Evolutionary conservation across 2,113 vertebrate species (phyloP), one percentile per base, ranked within the genome.

Genomic region (Thunnus thynnus): DNA sequence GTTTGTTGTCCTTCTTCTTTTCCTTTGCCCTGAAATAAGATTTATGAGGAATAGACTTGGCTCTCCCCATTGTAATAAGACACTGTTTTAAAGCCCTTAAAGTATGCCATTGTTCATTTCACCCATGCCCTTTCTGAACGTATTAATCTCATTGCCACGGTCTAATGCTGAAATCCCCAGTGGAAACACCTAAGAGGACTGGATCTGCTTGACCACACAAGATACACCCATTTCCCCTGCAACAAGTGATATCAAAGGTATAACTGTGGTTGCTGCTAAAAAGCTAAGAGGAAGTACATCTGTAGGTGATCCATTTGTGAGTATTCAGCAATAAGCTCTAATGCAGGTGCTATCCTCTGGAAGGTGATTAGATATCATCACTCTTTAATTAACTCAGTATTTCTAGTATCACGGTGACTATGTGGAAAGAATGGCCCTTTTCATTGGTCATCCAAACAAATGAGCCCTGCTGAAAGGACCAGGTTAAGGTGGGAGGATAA

Each of bases 301-400:
- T 81, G 75, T 70, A 78, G 67, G 65, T 32, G 56, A 32, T 76
- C 72, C 67, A 44, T 72, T 88, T 72, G 84, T 52, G 67, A 80
- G 64, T 63, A 48, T 84, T 68, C 54, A 62, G 69, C 72, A 52
- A 22, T 36, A 70, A 78, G 69, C 76, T 68, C 76, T n/a, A 72
- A 66, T 75, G 89, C 89, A 93, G 90, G 84, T 91, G 90, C 86
- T 76, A 86, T 76, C 86, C 78, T 76, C 84, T 88, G 84, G 82
- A 92, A 90, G 84, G 87, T 88, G 89, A 86, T 86, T 90, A 89
- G 86, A 92, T 93, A 91, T 95, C 94, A 94, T 93, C 93, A 91
- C 93, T 92, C 89, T 89, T 93, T 95, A 92, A 93, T 94, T 95
- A 93, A 91, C 63, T 84, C 81, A 65, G 86, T 72, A 86, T 90